phyloP scores from a whole-genome alignment of 2,888 invertebrate genomes.

The Folsomia manolachei region DNA sequence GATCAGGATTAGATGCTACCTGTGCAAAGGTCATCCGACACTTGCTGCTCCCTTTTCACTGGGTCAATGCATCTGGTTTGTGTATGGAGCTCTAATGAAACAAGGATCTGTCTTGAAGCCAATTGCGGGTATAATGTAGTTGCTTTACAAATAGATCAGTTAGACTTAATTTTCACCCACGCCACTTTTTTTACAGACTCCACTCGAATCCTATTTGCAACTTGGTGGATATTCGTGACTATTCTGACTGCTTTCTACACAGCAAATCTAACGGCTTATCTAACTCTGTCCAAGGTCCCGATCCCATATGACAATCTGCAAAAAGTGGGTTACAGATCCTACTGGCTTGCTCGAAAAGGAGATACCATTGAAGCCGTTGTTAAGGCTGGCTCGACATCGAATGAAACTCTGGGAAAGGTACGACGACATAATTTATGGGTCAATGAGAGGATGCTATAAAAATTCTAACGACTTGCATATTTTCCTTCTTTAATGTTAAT shows the following conservation, averaged over 20 bases:
- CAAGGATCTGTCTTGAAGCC: slow-evolving; percentile 81
- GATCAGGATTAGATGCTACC: slow-evolving; percentile 58
- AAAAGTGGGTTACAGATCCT: slow-evolving; percentile 46
- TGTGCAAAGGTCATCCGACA: slow-evolving; percentile 60
- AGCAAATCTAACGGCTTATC: slow-evolving; percentile 82
- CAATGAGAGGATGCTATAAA: no score
- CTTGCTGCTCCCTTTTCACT: slow-evolving; percentile 59
- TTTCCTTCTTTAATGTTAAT: neutral
- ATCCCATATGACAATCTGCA: slow-evolving; percentile 64
- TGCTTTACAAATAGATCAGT: no score
- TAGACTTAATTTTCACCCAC: no score
- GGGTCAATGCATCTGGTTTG: slow-evolving; percentile 78
- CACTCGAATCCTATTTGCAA: slow-evolving; percentile 76
- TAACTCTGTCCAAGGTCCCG: slow-evolving; percentile 80
- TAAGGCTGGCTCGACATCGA: slow-evolving; percentile 51
- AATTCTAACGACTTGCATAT: neutral
- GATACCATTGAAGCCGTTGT: slow-evolving; percentile 68
- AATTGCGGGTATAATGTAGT: slow-evolving; percentile 77
- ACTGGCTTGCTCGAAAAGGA: slow-evolving; percentile 70
- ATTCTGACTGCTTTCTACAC: slow-evolving; percentile 85
- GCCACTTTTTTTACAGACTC: slow-evolving; percentile 67
- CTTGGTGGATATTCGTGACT: slow-evolving; percentile 89
- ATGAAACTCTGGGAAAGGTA: slow-evolving; percentile 11
- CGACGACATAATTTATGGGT: no score
- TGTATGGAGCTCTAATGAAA: slow-evolving; percentile 81